phyloP scores from a whole-genome alignment of 92 coral and sea anemone genomes.

The Micromussa lordhowensis region DNA sequence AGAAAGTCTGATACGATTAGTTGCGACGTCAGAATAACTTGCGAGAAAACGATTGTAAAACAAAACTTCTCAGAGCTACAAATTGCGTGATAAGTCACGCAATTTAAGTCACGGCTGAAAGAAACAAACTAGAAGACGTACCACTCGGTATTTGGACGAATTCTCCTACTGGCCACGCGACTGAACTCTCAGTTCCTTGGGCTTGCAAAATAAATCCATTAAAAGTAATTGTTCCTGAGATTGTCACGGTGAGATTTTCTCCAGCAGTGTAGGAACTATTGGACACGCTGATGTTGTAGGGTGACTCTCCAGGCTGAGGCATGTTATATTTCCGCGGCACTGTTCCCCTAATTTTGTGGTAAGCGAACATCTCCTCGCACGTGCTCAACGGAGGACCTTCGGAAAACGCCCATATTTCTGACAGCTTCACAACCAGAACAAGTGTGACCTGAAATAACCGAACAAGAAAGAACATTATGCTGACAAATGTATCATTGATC shows the following conservation, averaged over 20 bases:
- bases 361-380: conserved; percentile 57
- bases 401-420: conserved; percentile 17
- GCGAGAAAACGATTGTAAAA: too few relatives aligned
- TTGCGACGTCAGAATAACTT: too few relatives aligned
- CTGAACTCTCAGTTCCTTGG: conserved; percentile 30
- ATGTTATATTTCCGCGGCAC: too few relatives aligned
- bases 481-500: too few relatives aligned
- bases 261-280: conserved; percentile 52
- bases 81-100: too few relatives aligned
- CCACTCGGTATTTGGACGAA: conserved; percentile 29
- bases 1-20: too few relatives aligned
- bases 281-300: conserved; percentile 62
- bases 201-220: conserved; percentile 71
- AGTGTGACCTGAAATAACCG: background rate
- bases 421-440: conserved; percentile 8
- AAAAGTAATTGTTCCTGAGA: conserved; percentile 48
- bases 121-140: background rate
- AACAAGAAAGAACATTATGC: background rate
- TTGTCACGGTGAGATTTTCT: conserved; percentile 57
- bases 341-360: background rate
- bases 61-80: too few relatives aligned
- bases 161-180: conserved; percentile 67
- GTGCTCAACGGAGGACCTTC: conserved; percentile 57
- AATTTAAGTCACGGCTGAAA: too few relatives aligned
- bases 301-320: conserved; percentile 24